Percentiles rank a stretch among this genome's conserved stretches.
Evolutionary conservation across 2,888 invertebrate genomes (phyloP).

Genomic region (Cephus nigrinus): DNA sequence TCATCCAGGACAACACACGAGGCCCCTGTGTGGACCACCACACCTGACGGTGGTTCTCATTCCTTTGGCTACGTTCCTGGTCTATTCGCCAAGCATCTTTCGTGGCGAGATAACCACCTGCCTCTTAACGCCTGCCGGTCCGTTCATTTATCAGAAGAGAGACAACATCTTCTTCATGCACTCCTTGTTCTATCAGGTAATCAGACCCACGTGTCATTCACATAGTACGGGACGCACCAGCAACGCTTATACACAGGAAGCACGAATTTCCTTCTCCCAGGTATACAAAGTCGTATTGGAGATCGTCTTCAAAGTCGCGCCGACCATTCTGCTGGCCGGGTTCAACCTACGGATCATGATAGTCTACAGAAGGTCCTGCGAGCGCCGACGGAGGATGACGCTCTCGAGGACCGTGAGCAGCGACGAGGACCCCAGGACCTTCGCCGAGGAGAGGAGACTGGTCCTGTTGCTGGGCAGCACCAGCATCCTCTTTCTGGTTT

Average conservation of each 20-base stretch:
- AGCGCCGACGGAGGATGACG: slow-evolving; percentile 75
- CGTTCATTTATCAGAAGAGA: slow-evolving; percentile 71
- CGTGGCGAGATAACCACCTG: slow-evolving; percentile 72
- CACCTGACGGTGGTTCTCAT: slow-evolving; percentile 74
- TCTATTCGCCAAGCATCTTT: slow-evolving; percentile 78
- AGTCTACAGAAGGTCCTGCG: slow-evolving; percentile 75
- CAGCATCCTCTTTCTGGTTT: slow-evolving; percentile 75
- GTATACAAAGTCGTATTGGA: slow-evolving; percentile 75
- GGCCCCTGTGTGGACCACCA: slow-evolving; percentile 75
- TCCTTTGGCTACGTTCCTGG: slow-evolving; percentile 73
- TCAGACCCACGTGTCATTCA: neutral
- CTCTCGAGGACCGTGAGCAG: slow-evolving; percentile 70
- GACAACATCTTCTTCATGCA: slow-evolving; percentile 69
- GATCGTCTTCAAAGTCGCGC: slow-evolving; percentile 75
- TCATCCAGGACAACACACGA: slow-evolving; percentile 74
- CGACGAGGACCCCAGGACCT: slow-evolving; percentile 74
- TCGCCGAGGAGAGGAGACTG: slow-evolving; percentile 76
- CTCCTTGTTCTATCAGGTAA: slow-evolving; percentile 69
- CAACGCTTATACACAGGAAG: no score
- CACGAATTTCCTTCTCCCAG: slow-evolving; percentile 40
- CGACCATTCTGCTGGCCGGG: slow-evolving; percentile 75
- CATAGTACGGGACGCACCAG: no score
- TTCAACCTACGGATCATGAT: slow-evolving; percentile 76
- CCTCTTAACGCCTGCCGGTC: slow-evolving; percentile 67
- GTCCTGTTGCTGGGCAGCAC: slow-evolving; percentile 76